Evolutionary conservation across 2,888 invertebrate genomes (phyloP).

Genomic region (Chrysotoxum bicinctum): DNA sequence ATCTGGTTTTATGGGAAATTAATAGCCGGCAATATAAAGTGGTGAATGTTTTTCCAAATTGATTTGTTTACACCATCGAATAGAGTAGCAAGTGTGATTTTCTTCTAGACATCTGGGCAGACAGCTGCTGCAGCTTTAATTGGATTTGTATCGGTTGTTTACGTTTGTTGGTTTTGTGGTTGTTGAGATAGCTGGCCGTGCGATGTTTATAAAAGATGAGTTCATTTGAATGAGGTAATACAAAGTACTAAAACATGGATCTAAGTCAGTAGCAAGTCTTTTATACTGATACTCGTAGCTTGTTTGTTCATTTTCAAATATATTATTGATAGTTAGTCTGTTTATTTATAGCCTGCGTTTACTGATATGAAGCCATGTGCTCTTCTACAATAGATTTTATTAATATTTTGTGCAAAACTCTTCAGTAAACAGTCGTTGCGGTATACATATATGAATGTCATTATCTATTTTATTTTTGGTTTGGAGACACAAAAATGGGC

Average conservation of each 20-base stretch:
- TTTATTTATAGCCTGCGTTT: background rate
- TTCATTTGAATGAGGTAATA: slow-evolving; percentile 9
- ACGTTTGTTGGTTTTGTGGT: slow-evolving; percentile 20
- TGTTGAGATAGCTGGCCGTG: background rate
- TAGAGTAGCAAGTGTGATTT: slow-evolving; percentile 31
- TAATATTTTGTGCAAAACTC: slow-evolving; percentile 40
- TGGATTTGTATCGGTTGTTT: slow-evolving; percentile 50
- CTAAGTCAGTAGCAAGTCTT: background rate
- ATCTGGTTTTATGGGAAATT: slow-evolving; percentile 40
- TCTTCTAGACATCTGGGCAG: slow-evolving; percentile 61
- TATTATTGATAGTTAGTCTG: slow-evolving; percentile 6
- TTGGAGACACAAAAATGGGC: background rate
- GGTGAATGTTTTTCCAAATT: slow-evolving; percentile 25
- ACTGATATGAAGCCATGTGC: background rate
- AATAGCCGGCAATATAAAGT: slow-evolving; percentile 57
- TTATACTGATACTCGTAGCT: background rate
- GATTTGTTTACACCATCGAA: slow-evolving; percentile 38
- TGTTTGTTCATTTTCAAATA: slow-evolving; percentile 23
- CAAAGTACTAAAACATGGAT: background rate
- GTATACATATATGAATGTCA: background rate
- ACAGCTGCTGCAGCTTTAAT: slow-evolving; percentile 40
- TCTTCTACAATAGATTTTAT: background rate
- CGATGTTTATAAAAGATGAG: slow-evolving; percentile 12
- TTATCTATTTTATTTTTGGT: background rate
- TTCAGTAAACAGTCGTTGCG: slow-evolving; percentile 26